Percentiles rank a stretch among this genome's conserved stretches.
Conservation (phyloP, 2,797 vertebrate genomes). For the Falco concolor region DNA sequence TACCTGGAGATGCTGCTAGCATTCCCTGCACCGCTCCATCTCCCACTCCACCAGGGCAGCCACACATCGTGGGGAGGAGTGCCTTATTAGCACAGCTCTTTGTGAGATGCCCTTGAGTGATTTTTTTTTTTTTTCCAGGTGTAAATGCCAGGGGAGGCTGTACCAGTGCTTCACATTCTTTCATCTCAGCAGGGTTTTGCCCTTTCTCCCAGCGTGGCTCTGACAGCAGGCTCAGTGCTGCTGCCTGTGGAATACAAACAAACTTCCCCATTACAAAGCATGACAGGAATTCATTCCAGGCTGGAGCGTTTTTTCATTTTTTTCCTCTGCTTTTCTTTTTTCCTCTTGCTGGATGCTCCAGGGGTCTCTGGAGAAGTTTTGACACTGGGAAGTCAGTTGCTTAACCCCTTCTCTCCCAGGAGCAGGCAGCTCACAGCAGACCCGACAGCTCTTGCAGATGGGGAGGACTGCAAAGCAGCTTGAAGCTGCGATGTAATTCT, state of each 20-base stretch:
- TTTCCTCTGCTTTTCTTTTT: background rate
- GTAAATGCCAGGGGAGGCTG: slow-evolving; percentile 61
- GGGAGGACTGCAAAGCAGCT: background rate
- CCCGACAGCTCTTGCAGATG: background rate
- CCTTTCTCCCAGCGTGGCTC: slow-evolving; percentile 61
- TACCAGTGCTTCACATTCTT: slow-evolving; percentile 31
- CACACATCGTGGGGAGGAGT: background rate
- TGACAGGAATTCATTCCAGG: slow-evolving; percentile 43
- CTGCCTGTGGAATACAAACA: slow-evolving; percentile 57
- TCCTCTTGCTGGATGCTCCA: background rate
- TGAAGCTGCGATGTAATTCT: background rate
- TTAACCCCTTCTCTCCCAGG: background rate
- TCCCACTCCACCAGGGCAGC: background rate
- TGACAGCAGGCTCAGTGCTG: slow-evolving; percentile 42
- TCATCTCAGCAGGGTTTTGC: slow-evolving; percentile 66
- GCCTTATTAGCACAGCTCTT: slow-evolving; percentile 40
- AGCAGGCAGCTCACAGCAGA: background rate
- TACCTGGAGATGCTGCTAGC: background rate
- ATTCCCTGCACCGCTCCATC: background rate
- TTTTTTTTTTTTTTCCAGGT: slow-evolving; percentile 24
- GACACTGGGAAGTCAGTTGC: background rate
- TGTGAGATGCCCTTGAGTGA: slow-evolving; percentile 52
- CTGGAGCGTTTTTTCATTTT: background rate
- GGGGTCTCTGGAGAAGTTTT: background rate
- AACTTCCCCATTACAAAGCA: background rate